These are phyloP conservation scores for Caenorhabditis tropicalis DNA, from an alignment of 1,140 invertebrate species.

Conservation along the genomic window DNA sequence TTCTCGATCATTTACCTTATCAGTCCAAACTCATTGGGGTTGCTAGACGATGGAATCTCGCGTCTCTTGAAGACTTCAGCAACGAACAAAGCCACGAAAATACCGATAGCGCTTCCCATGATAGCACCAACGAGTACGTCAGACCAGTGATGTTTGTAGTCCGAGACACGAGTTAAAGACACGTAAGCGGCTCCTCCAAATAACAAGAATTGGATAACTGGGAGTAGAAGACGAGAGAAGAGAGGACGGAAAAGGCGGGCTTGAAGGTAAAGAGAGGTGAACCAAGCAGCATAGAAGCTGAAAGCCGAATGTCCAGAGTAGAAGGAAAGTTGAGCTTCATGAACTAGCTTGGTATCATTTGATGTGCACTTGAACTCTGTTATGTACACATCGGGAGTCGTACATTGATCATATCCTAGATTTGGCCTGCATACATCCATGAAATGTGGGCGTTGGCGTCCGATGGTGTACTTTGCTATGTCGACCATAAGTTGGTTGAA, in stretches of 20 bases:
- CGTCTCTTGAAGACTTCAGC: conserved; percentile 69
- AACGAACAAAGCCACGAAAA: conserved; percentile 72
- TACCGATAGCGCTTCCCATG: conserved; percentile 77
- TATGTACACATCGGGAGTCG: conserved; percentile 70
- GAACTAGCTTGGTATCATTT: conserved; percentile 63
- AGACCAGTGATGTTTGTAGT: conserved; percentile 97
- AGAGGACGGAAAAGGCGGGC: conserved; percentile 69
- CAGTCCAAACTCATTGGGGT: conserved; percentile 33
- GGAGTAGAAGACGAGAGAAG: conserved; percentile 63
- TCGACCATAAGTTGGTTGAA: conserved; percentile 72
- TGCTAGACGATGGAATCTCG: conserved; percentile 61
- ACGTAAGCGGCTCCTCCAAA: conserved; percentile 69
- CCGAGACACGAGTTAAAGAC: conserved; percentile 71
- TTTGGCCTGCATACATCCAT: conserved; percentile 77
- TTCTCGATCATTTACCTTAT: too few species aligned
- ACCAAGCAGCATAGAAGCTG: conserved; percentile 70
- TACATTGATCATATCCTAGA: conserved; percentile 54
- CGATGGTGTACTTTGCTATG: conserved; percentile 88
- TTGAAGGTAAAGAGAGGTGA: conserved; percentile 68
- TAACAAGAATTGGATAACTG: conserved; percentile 68
- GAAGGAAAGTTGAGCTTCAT: conserved; percentile 68
- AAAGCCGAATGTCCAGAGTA: conserved; percentile 70
- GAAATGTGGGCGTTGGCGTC: conserved; percentile 89
- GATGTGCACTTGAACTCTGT: conserved; percentile 72
- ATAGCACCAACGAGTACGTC: conserved; percentile 79